These are phyloP conservation scores for Liparis tanakae DNA, from an alignment of 2,797 vertebrate genomes.

Conservation along the genomic window DNA sequence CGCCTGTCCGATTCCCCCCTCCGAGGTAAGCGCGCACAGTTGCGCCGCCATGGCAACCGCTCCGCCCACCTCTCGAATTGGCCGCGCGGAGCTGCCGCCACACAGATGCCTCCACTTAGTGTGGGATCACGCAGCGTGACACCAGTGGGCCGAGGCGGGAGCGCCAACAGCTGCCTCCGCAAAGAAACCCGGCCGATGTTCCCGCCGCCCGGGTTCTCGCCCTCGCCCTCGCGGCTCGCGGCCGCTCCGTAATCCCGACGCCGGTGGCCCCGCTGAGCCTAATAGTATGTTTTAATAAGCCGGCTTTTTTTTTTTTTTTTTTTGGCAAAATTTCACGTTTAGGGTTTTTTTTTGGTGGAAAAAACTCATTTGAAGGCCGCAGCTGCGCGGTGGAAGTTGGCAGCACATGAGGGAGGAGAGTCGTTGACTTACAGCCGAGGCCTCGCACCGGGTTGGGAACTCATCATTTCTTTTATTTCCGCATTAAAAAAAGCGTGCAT, in stretches of 20 bases:
- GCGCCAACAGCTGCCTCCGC: constrained; percentile 57
- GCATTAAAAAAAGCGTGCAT: constrained; percentile 69
- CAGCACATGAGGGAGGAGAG: constrained; percentile 31
- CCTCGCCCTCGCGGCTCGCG: constrained; percentile 26
- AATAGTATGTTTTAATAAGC: constrained; percentile 51
- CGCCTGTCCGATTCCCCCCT: constrained; percentile 35
- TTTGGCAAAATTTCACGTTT: constrained; percentile 43
- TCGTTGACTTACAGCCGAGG: constrained; percentile 52
- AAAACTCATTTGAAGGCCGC: constrained; percentile 47
- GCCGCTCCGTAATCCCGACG: constrained; percentile 23
- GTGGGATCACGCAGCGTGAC: constrained; percentile 55
- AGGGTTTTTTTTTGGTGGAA: constrained; percentile 45
- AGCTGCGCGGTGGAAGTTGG: constrained; percentile 45
- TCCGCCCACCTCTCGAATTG: constrained; percentile 52
- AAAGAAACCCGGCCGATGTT: constrained; percentile 41
- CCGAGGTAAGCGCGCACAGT: constrained; percentile 35
- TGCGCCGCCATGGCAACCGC: constrained; percentile 59
- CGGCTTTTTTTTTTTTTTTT: constrained; percentile 40
- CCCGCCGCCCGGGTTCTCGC: constrained; percentile 30
- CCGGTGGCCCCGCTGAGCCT: constrained; percentile 43
- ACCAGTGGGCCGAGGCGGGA: constrained; percentile 56
- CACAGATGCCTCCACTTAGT: constrained; percentile 59
- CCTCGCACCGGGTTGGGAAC: constrained; percentile 59
- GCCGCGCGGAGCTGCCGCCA: constrained; percentile 37
- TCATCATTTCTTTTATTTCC: constrained; percentile 72